These are phyloP conservation scores for Thereva nobilitata DNA, from an alignment of 2,888 invertebrate species.

Conservation along the genomic window DNA sequence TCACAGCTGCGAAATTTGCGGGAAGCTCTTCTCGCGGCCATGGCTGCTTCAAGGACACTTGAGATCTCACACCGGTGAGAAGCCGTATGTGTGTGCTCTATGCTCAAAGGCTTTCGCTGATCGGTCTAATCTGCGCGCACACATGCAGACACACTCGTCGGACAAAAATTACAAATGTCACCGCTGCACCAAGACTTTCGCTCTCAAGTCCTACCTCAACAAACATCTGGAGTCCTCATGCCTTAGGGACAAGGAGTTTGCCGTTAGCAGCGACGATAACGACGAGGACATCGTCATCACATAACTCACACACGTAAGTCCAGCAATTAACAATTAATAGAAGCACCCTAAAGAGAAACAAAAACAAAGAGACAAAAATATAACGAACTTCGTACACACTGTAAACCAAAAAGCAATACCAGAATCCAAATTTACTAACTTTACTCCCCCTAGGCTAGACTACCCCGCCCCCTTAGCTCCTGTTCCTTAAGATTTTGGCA, in stretches of 20 bases:
- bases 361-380: neutral
- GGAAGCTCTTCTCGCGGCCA: slow-evolving; percentile 91
- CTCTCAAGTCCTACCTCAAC: slow-evolving; percentile 92
- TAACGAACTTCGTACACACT: slow-evolving; percentile 14
- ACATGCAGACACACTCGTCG: slow-evolving; percentile 92
- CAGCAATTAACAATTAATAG: too few relatives aligned
- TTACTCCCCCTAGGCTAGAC: slow-evolving; percentile 6
- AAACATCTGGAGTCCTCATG: slow-evolving; percentile 94
- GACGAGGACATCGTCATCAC: slow-evolving; percentile 58
- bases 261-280: slow-evolving; percentile 52
- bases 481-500: slow-evolving; percentile 8
- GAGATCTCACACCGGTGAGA: slow-evolving; percentile 90
- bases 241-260: slow-evolving; percentile 60
- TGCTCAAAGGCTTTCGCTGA: slow-evolving; percentile 96
- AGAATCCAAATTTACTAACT: slow-evolving; percentile 14
- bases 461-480: slow-evolving; percentile 4
- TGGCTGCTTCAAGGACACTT: slow-evolving; percentile 90
- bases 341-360: neutral
- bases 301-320: slow-evolving; percentile 44
- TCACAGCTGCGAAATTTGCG: slow-evolving; percentile 91
- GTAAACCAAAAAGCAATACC: slow-evolving; percentile 31
- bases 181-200: slow-evolving; percentile 87
- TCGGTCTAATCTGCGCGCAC: slow-evolving; percentile 89
- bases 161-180: slow-evolving; percentile 88
- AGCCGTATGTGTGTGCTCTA: slow-evolving; percentile 91